These are phyloP conservation scores for Erinaceus europaeus DNA, from an alignment of 2,113 vertebrate genomes.

Conservation along the genomic window DNA sequence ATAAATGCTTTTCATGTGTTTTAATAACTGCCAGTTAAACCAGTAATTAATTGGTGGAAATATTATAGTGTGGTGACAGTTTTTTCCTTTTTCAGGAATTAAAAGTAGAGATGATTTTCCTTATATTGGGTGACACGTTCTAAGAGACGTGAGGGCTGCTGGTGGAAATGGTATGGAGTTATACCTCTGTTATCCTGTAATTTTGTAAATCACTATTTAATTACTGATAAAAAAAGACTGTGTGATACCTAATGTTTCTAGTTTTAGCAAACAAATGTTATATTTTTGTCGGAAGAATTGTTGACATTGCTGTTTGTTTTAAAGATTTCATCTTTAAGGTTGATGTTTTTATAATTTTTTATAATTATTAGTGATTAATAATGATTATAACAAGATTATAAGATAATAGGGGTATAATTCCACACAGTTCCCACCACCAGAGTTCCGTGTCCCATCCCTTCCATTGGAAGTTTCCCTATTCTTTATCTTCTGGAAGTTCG, in stretches of 20 bases:
- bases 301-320: background rate
- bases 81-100: background rate
- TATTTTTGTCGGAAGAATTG: background rate
- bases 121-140: background rate
- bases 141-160: no score
- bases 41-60: background rate
- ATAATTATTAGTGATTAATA: no score
- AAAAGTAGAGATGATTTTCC: background rate
- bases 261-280: background rate
- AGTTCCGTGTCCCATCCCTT: no score
- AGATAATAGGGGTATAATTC: no score
- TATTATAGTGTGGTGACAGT: background rate
- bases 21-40: background rate
- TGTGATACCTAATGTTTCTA: background rate
- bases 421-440: no score
- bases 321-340: background rate
- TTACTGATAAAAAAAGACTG: background rate
- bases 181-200: no score
- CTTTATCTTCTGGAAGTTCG: no score
- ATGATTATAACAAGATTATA: no score
- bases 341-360: background rate
- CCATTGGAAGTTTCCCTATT: no score
- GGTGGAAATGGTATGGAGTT: no score
- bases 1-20: slow-evolving; percentile 15
- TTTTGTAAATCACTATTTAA: no score